Conservation (phyloP, 2,888 invertebrate genomes). For the Rhingia rostrata region DNA sequence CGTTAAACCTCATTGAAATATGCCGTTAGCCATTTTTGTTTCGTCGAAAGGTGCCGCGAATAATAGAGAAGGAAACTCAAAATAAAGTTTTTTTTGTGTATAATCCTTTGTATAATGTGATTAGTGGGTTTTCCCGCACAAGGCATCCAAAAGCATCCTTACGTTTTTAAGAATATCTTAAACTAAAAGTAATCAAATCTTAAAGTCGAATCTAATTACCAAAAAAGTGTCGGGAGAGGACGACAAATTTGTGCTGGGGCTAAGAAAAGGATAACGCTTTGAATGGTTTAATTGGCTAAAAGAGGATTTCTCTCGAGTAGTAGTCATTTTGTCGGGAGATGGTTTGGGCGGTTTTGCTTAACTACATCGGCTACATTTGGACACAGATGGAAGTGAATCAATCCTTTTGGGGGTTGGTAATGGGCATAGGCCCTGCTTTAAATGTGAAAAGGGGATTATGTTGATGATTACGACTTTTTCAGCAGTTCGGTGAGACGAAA, state of each 20-base stretch:
- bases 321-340: slow-evolving; percentile 41
- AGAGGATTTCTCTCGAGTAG: slow-evolving; percentile 9
- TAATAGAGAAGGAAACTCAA: slow-evolving; percentile 4
- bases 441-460: slow-evolving; percentile 20
- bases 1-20: neutral
- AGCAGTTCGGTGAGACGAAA: neutral
- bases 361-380: slow-evolving; percentile 13
- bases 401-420: slow-evolving; percentile 3
- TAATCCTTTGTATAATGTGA: slow-evolving; percentile 24
- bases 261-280: slow-evolving; percentile 59
- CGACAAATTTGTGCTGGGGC: slow-evolving; percentile 5
- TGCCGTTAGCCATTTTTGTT: slow-evolving; percentile 29
- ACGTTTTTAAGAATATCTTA: neutral
- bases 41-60: neutral
- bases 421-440: neutral
- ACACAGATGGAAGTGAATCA: slow-evolving; percentile 32
- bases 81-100: neutral
- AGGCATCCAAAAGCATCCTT: slow-evolving; percentile 9
- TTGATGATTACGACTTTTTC: slow-evolving; percentile 12
- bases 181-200: slow-evolving; percentile 61
- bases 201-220: slow-evolving; percentile 64
- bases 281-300: slow-evolving; percentile 61
- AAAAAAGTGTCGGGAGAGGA: neutral
- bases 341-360: neutral
- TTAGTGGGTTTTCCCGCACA: slow-evolving; percentile 22